These are phyloP conservation scores for Excalfactoria chinensis DNA, from an alignment of 2,113 vertebrate genomes.

Conservation along the genomic window DNA sequence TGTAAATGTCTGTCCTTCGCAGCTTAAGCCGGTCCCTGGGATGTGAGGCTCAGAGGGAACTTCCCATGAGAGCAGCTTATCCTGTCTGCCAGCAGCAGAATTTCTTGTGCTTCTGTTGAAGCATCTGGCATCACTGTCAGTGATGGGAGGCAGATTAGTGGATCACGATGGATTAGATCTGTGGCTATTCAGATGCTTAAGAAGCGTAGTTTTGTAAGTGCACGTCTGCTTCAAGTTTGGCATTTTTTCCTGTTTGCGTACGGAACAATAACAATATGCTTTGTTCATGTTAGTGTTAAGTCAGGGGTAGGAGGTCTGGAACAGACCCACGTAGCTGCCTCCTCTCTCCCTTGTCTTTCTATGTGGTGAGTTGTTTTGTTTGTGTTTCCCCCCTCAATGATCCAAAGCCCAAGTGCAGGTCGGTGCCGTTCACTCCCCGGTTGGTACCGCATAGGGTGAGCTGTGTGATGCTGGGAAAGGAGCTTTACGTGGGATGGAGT, in stretches of 20 bases:
- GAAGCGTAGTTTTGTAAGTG: neutral
- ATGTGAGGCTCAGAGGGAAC: neutral
- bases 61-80: neutral
- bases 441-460: neutral
- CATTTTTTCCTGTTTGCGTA: neutral
- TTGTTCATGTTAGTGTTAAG: neutral
- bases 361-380: neutral
- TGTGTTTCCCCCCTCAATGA: neutral
- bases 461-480: neutral
- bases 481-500: neutral
- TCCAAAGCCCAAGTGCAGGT: neutral
- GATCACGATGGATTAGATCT: constrained; percentile 29
- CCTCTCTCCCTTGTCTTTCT: neutral
- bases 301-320: neutral
- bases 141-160: constrained; percentile 37
- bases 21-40: neutral
- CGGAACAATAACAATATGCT: neutral
- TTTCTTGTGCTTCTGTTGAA: constrained; percentile 39
- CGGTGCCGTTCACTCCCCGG: neutral
- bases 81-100: neutral
- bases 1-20: neutral
- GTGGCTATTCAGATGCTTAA: constrained; percentile 5
- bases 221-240: neutral
- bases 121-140: constrained; percentile 15
- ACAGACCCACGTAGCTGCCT: neutral